Base-by-base conservation (phyloP, 2,888 invertebrate species). In the Hydrotaea diabolus region DNA sequence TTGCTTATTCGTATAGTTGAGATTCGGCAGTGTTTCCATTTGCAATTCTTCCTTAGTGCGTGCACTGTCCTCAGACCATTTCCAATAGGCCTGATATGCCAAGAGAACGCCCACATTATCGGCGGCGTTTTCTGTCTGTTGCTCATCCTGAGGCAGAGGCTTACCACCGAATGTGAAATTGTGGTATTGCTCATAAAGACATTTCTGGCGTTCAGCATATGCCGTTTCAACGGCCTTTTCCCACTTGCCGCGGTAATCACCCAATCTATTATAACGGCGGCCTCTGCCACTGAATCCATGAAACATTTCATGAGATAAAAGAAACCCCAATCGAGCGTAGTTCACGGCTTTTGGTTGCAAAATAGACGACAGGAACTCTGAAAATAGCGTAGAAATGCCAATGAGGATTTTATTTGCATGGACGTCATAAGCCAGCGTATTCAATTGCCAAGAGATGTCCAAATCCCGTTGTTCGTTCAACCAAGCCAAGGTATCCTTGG, bases 271-370 rank as follows among this genome's bases (percentile, higher is more conserved):
- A 55, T 86, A 89, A 15, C 87, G 86, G 17, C 90, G 88, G 0
- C 43, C 43, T 13, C 3, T 7, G 3, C 85, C 83, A 1, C 74
- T 23, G 17, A 62, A 23, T 15, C 55, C 90, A 72, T 91, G 90
- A 0, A 87, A 87, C 55, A 91, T 80, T 75, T 91, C 89, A 31
- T 89, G 90, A 11, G 88, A 89, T 0, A 90, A 82, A 0, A 87
- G 31, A 19, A 83, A 90, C 1, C 91, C 31, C n/a, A 26, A 13
- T 13, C 17, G 23, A 9, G 11, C 72, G 53, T 23, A 55, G 7
- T 53, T 53, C 2, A 21, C 31, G 31, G 17, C 15, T 9, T 53
- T 26, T 26, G 31, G 55, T 15, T 21, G 23, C 9, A 31, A 53
- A 4, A 2, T 11, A 7, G 17, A 53, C 53, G 17, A 53, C 9